A percentile compares a stretch with the other conserved stretches of the same genome.
Conservation (phyloP, 2,888 invertebrate species). For the Cosmopolites sordidus region DNA sequence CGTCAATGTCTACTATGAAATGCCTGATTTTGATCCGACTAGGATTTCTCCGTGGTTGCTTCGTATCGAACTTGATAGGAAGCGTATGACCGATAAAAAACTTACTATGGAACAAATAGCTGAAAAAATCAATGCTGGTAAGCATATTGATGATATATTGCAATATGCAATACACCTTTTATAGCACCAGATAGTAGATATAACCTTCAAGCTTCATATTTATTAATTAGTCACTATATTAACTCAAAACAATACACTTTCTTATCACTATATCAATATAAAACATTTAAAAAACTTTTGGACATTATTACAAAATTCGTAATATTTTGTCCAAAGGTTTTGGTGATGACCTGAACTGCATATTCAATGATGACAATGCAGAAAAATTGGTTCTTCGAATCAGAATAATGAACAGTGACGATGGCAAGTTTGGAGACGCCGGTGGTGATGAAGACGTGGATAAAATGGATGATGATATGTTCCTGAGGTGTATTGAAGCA, state of each 20-base stretch:
- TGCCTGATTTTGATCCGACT: conserved; percentile 99
- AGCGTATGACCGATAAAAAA: conserved; percentile 93
- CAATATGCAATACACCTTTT: too few species aligned
- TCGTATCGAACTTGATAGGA: conserved; percentile 96
- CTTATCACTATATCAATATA: too few species aligned
- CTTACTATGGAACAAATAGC: conserved; percentile 99
- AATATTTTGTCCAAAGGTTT: conserved; percentile 73
- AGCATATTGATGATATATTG: too few species aligned
- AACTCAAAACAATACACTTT: too few species aligned
- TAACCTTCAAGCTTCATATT: too few species aligned
- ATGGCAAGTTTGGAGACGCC: conserved; percentile 70
- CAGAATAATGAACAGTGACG: conserved; percentile 96
- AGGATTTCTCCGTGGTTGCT: conserved; percentile 97
- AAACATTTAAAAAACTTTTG: too few species aligned
- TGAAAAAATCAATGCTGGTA: conserved; percentile 88
- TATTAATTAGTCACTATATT: too few species aligned
- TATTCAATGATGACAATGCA: conserved; percentile 99
- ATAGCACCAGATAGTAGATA: too few species aligned
- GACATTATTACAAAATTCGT: too few species aligned
- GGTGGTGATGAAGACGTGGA: conserved; percentile 81
- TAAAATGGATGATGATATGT: conserved; percentile 99
- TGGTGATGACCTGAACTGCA: conserved; percentile 98
- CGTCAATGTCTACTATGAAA: conserved; percentile 99
- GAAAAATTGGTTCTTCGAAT: conserved; percentile 97
- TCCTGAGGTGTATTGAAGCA: conserved; percentile 96